A percentile compares a stretch with the other conserved stretches of the same genome.
Evolutionary conservation across 2,113 vertebrate species (phyloP).

Genomic region (Tetrao urogallus): DNA sequence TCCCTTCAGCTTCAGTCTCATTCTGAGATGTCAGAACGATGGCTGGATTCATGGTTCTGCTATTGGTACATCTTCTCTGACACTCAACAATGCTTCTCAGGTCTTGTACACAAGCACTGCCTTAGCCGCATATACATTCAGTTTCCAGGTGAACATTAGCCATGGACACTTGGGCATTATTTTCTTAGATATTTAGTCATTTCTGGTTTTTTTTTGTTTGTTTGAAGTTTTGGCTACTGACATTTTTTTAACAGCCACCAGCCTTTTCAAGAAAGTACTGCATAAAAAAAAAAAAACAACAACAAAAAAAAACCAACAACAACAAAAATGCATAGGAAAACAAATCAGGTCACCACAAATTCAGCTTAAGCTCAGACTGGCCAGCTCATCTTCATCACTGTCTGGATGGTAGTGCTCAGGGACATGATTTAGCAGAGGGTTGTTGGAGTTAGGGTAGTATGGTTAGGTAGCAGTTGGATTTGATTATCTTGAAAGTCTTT

Average conservation of each 20-base stretch:
- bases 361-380: too few relatives aligned
- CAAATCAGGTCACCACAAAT: not conserved
- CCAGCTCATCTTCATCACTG: not conserved
- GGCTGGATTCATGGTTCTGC: not conserved
- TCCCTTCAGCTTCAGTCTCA: rapidly evolving
- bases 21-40: not conserved
- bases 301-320: too few relatives aligned
- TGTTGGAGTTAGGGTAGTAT: too few relatives aligned
- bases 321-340: not conserved
- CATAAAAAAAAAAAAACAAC: too few relatives aligned
- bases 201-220: too few relatives aligned
- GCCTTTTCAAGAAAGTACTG: not conserved
- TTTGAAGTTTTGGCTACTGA: not conserved
- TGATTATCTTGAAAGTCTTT: too few relatives aligned
- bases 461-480: too few relatives aligned
- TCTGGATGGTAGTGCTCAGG: too few relatives aligned
- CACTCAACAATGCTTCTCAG: not conserved
- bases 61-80: not conserved
- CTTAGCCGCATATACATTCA: too few relatives aligned
- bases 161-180: not conserved
- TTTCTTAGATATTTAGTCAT: not conserved
- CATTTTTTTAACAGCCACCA: not conserved
- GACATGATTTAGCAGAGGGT: too few relatives aligned
- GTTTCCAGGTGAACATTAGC: not conserved
- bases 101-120: rapidly evolving